Conservation (phyloP, 2,888 invertebrate genomes). For the Xestia sexstrigata region DNA sequence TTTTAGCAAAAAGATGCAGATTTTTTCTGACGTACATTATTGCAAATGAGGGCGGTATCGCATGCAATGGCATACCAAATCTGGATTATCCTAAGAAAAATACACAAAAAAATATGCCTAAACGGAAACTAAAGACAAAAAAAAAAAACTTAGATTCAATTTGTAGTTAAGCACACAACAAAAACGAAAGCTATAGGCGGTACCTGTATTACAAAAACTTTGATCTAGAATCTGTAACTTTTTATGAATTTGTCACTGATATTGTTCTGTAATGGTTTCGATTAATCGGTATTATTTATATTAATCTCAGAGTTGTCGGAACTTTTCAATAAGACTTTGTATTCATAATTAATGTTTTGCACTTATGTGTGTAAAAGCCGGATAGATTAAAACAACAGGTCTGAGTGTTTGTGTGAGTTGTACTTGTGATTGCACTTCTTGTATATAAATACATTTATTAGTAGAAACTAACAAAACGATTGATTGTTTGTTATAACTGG, state of each 20-base stretch:
- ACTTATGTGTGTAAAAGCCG: not conserved
- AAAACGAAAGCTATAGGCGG: not conserved
- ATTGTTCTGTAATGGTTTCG: constrained; percentile 7
- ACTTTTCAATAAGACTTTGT: constrained; percentile 18
- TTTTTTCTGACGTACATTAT: no score
- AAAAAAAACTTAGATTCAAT: no score
- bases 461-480: not conserved
- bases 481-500: not conserved
- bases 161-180: not conserved
- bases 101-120: not conserved
- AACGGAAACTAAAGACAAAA: no score
- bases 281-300: constrained; percentile 15
- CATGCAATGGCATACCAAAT: no score
- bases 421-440: not conserved
- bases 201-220: not conserved
- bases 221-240: not conserved
- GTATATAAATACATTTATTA: not conserved
- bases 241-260: constrained; percentile 15
- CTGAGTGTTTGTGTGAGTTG: not conserved
- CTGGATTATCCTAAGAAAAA: no score
- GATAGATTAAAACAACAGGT: not conserved
- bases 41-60: no score
- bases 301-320: constrained; percentile 18
- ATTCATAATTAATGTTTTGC: constrained; percentile 10
- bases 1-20: no score